These are phyloP conservation scores for Sus scrofa DNA, from an alignment of 2,113 vertebrate genomes.

Conservation along the genomic window DNA sequence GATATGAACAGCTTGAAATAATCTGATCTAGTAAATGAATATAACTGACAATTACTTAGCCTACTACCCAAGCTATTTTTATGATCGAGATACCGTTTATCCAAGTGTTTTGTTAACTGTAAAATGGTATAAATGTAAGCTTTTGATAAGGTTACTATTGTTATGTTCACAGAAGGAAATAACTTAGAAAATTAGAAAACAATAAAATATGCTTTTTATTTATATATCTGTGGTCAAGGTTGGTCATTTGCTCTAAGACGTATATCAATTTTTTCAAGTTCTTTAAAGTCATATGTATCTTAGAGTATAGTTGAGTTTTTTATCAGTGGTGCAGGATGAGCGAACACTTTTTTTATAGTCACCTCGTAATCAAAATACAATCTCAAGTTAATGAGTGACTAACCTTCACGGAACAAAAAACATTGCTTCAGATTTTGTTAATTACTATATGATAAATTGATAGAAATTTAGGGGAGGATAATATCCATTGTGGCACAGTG, in stretches of 20 bases:
- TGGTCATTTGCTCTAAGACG: background rate
- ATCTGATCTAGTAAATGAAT: background rate
- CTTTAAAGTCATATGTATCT: background rate
- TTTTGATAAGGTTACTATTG: slow-evolving; percentile 3
- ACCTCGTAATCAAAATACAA: slow-evolving; percentile 66
- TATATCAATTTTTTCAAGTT: slow-evolving; percentile 17
- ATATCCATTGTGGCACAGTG: too few species aligned
- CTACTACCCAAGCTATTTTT: background rate
- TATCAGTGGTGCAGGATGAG: background rate
- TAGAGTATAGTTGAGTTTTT: slow-evolving; percentile 32
- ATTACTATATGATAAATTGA: slow-evolving; percentile 24
- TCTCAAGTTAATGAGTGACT: slow-evolving; percentile 71
- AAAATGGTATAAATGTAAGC: background rate
- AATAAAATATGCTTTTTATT: slow-evolving; percentile 4
- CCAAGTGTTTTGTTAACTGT: slow-evolving; percentile 12
- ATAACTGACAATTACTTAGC: background rate
- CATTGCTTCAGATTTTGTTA: slow-evolving; percentile 59
- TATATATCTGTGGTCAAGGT: background rate
- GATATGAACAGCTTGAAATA: background rate
- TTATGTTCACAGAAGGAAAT: slow-evolving; percentile 2
- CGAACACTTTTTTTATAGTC: slow-evolving; percentile 33
- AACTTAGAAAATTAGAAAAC: slow-evolving; percentile 26
- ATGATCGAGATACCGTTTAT: background rate
- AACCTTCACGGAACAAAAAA: slow-evolving; percentile 52
- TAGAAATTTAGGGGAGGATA: slow-evolving; percentile 1